phyloP scores from a whole-genome alignment of 2,797 vertebrate species.

The Heteromormyrus szaboi region DNA sequence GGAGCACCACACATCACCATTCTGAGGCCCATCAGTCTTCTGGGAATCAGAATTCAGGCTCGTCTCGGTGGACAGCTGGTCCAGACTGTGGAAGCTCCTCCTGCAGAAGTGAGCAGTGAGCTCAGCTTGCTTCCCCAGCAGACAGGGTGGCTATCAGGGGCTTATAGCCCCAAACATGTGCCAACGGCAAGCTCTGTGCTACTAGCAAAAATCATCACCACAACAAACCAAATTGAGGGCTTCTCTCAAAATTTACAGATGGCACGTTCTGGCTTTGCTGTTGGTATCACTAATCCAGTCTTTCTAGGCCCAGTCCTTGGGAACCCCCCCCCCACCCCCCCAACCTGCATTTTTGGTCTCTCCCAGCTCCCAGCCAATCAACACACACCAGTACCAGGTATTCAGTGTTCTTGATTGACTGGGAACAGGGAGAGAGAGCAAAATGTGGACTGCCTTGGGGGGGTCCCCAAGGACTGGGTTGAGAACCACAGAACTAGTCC shows the following conservation, averaged over 20 bases:
- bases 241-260: background rate
- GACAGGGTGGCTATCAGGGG: background rate
- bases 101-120: slow-evolving; percentile 45
- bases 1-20: slow-evolving; percentile 82
- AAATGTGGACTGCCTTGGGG: background rate
- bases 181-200: background rate
- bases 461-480: background rate
- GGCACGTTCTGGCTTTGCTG: background rate
- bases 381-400: background rate
- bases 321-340: background rate
- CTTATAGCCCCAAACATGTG: background rate
- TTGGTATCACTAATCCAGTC: background rate
- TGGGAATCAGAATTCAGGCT: slow-evolving; percentile 85
- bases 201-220: background rate
- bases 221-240: background rate
- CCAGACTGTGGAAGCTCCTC: slow-evolving; percentile 86
- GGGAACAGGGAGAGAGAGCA: background rate
- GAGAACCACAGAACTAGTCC: background rate
- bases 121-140: background rate
- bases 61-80: slow-evolving; percentile 82
- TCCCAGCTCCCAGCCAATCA: background rate
- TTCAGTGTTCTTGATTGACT: background rate
- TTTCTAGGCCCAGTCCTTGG: background rate
- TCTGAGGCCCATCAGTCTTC: slow-evolving; percentile 71
- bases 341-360: background rate